Evolutionary conservation across 2,888 invertebrate species (phyloP).

Genomic region (Dioctria rufipes): DNA sequence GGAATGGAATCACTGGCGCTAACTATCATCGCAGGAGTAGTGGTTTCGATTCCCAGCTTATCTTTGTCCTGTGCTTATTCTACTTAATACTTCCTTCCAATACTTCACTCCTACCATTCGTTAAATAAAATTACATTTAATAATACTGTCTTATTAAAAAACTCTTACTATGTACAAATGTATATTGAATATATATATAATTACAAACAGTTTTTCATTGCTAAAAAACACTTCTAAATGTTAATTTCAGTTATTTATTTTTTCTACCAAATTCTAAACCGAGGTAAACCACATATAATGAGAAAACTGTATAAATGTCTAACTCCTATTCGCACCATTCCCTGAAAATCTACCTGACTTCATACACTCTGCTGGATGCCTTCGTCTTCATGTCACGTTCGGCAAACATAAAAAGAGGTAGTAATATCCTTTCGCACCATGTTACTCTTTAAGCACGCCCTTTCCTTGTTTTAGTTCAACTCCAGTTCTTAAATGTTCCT

Average conservation of each 20-base stretch:
- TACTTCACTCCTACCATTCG: too few species aligned
- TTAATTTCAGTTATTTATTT: background rate
- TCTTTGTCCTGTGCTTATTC: too few species aligned
- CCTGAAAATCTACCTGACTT: background rate
- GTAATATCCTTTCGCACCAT: slow-evolving; percentile 47
- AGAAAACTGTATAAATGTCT: slow-evolving; percentile 34
- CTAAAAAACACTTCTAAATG: background rate
- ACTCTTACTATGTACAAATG: too few species aligned
- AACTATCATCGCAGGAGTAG: too few species aligned
- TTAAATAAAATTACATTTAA: too few species aligned
- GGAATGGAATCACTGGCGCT: too few species aligned
- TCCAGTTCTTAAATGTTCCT: slow-evolving; percentile 5
- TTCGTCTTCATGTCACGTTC: slow-evolving; percentile 49
- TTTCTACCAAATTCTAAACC: slow-evolving; percentile 18
- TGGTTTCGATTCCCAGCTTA: too few species aligned
- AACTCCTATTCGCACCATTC: slow-evolving; percentile 15
- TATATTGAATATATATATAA: too few species aligned
- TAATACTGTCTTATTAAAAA: too few species aligned
- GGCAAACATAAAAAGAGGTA: slow-evolving; percentile 48
- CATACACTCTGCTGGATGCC: slow-evolving; percentile 27
- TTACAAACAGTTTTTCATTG: background rate
- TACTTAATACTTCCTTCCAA: too few species aligned
- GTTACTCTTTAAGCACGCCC: slow-evolving; percentile 47
- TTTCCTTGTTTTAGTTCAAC: slow-evolving; percentile 48
- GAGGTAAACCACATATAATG: slow-evolving; percentile 36